Conservation (phyloP, 2,888 invertebrate genomes). For the Muscina levida region DNA sequence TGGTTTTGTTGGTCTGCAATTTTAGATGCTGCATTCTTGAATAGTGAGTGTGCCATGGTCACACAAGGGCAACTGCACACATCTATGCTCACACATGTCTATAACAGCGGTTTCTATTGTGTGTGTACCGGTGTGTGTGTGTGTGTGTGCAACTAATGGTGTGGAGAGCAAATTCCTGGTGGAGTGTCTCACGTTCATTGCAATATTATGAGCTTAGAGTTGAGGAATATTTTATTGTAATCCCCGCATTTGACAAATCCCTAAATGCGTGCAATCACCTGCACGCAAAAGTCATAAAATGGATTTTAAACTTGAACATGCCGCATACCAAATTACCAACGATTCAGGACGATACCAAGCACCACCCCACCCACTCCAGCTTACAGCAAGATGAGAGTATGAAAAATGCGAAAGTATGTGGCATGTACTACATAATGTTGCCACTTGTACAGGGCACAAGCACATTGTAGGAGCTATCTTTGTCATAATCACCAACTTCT, state of each 20-base stretch:
- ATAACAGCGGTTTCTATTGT: background rate
- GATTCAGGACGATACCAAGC: background rate
- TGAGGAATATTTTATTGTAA: conserved; percentile 48
- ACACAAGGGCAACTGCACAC: background rate
- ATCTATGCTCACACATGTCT: background rate
- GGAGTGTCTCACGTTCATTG: conserved; percentile 49
- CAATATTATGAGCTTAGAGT: conserved; percentile 41
- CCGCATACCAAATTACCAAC: conserved; percentile 43
- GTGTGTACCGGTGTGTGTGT: background rate
- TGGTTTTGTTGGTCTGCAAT: conserved; percentile 6
- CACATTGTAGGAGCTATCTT: background rate
- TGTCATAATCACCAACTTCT: background rate
- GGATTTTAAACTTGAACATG: conserved; percentile 57
- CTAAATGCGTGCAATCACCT: conserved; percentile 57
- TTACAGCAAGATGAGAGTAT: background rate
- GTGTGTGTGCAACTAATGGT: background rate
- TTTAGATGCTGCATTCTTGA: background rate
- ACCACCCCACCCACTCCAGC: too few relatives aligned
- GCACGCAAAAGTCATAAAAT: conserved; percentile 59
- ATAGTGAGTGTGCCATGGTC: too few relatives aligned
- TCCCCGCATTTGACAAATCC: conserved; percentile 48
- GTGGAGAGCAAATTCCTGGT: conserved; percentile 1
- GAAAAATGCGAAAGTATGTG: background rate
- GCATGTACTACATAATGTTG: background rate
- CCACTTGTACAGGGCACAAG: background rate